phyloP scores from a whole-genome alignment of 2,113 vertebrate species.

The Corythornis madagascariensis region DNA sequence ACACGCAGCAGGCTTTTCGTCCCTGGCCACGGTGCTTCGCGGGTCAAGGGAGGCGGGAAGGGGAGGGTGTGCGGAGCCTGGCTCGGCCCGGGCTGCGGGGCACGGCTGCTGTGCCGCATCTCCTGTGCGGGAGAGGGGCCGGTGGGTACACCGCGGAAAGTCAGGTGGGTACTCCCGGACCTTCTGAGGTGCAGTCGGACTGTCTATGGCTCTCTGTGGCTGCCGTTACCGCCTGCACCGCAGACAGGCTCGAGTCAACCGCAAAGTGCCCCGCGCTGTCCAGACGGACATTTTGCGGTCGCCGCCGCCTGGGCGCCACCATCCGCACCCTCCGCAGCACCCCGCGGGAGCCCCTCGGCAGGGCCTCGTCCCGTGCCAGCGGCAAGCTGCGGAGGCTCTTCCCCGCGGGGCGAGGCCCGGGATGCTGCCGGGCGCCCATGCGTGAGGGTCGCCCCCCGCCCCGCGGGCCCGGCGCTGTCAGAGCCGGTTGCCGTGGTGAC shows the following conservation, averaged over 20 bases:
- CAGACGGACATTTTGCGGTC: not conserved
- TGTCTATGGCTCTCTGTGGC: fast-evolving
- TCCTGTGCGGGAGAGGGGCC: not conserved
- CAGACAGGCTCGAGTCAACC: not conserved
- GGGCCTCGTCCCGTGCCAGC: not conserved
- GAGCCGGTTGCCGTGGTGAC: constrained; percentile 27
- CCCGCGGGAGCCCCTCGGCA: not conserved
- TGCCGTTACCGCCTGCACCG: not conserved
- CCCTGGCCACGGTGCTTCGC: fast-evolving
- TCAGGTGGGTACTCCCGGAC: not conserved
- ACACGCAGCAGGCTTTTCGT: fast-evolving
- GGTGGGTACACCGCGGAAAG: not conserved
- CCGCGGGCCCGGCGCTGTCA: not conserved
- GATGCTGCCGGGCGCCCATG: not conserved
- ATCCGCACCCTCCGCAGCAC: not conserved
- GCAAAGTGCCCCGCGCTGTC: not conserved
- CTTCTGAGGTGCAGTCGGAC: not conserved
- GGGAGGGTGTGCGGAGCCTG: not conserved
- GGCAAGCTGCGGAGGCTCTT: not conserved
- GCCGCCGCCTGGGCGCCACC: not conserved
- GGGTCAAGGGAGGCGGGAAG: fast-evolving
- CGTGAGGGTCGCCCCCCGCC: too few relatives aligned
- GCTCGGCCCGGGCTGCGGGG: not conserved
- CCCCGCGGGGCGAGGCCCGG: not conserved
- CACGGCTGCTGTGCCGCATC: not conserved